Evolutionary conservation across 2,113 vertebrate genomes (phyloP), one percentile per base, ranked within the genome.

Genomic region (Microtus montanus): DNA sequence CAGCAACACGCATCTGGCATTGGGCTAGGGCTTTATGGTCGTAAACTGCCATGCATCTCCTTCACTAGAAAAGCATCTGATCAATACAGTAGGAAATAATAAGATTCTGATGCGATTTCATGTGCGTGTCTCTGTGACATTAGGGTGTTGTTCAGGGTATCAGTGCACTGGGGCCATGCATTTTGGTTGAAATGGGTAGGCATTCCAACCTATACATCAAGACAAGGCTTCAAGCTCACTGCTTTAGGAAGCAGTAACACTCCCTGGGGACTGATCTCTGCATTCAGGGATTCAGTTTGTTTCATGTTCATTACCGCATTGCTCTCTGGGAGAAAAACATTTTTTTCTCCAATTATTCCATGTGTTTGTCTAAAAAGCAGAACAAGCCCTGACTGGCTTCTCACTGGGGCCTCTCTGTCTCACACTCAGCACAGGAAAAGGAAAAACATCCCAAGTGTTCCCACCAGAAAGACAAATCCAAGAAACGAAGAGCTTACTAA

Each of bases 391-490:
- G 41, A 41, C 35, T 80, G 71, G 49, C 41, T 54, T 77, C 41
- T 26, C 7, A 2, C 66, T 70, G 75, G 28, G 44, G 54, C 47
- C 64, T 80, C 64, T 80, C 13, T 5, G 0, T 10, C 52, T 79
- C 28, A 68, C 44, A 30, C 17, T 88, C 47, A 86, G 63, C 68
- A 49, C 13, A 35, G 41, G n/a, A 73, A 93, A 80, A 35, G 41
- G 28, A 73, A 93, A 80, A 28, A 9, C 75, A 85, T 35, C 52
- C 2, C 58, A 66, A 90, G 33, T 35, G 86, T 71, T 93, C 58
- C 64, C 80, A 49, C 47, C 85, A 90, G n/a, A 93, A 85, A 90
- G 64, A 95, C 30, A 68, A 66, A 73, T 47, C 61, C 38, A 63
- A 58, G 90, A 94, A 75, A 87, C 78, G 5, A 38, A 82, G 71